These are phyloP conservation scores for Entelurus aequoreus DNA, from an alignment of 2,113 vertebrate species.

Conservation along the genomic window DNA sequence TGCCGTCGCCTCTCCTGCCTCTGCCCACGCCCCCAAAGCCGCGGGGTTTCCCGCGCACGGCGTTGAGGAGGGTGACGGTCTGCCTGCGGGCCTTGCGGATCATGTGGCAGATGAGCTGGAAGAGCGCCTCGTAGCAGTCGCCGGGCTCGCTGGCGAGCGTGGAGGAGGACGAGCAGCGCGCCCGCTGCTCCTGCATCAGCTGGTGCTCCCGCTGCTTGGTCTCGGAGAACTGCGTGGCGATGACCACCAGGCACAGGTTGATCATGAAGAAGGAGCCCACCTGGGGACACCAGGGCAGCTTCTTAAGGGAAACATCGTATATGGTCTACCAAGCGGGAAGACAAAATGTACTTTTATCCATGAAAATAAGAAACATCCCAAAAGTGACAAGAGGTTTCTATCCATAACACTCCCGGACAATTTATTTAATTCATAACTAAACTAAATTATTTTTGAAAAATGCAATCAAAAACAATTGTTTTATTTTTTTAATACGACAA, in stretches of 20 bases:
- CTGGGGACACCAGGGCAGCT: conserved; percentile 40
- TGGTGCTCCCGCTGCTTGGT: conserved; percentile 97
- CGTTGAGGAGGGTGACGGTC: conserved; percentile 75
- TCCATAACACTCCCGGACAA: too few relatives aligned
- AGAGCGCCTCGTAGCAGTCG: conserved; percentile 94
- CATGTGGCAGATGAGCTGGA: conserved; percentile 90
- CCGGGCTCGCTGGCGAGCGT: conserved; percentile 90
- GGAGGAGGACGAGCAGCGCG: conserved; percentile 86
- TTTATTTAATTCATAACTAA: too few relatives aligned
- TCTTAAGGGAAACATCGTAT: too few relatives aligned
- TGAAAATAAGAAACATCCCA: too few relatives aligned
- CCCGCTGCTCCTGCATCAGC: conserved; percentile 96
- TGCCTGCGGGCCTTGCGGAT: conserved; percentile 85
- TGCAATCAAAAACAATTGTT: too few relatives aligned
- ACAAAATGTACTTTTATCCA: too few relatives aligned
- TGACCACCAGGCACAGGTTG: conserved; percentile 97
- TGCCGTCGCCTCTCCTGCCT: conserved; percentile 35
- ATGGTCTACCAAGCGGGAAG: too few relatives aligned
- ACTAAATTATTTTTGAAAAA: too few relatives aligned
- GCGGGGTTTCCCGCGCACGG: conserved; percentile 69
- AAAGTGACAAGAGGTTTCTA: too few relatives aligned
- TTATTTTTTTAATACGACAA: too few relatives aligned
- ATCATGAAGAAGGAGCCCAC: conserved; percentile 85
- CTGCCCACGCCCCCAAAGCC: conserved; percentile 42
- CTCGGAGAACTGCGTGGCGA: conserved; percentile 96